A percentile compares a stretch with the other conserved stretches of the same genome.
Evolutionary conservation across 2,113 vertebrate genomes (phyloP).

Genomic region (Capreolus pygargus): DNA sequence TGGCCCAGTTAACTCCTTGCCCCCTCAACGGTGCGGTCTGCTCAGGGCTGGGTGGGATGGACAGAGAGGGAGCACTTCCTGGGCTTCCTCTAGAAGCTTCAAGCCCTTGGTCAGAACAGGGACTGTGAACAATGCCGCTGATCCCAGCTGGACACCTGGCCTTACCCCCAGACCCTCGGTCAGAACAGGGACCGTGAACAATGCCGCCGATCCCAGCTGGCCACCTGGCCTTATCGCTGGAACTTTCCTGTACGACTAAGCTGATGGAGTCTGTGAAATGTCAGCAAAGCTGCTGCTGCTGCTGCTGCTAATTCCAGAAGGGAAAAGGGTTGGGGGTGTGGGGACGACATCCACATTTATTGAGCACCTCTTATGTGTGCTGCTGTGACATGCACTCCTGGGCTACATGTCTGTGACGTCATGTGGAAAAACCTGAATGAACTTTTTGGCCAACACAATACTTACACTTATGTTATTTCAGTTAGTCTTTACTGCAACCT

Average conservation of each 20-base stretch:
- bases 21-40: neutral
- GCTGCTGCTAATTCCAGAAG: neutral
- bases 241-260: neutral
- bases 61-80: neutral
- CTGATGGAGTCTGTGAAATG: neutral
- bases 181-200: neutral
- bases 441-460: neutral
- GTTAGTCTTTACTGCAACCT: neutral
- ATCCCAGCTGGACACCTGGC: neutral
- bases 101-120: neutral
- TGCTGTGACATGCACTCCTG: accelerated
- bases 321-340: neutral
- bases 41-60: no score
- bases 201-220: neutral
- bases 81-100: neutral
- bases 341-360: accelerated
- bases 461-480: neutral
- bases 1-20: neutral
- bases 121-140: accelerated
- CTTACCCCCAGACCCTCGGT: neutral
- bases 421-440: neutral
- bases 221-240: neutral
- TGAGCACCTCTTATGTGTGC: neutral
- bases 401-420: neutral
- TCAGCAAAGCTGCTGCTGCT: neutral